Percentiles rank a stretch among this genome's conserved stretches.
phyloP scores from a whole-genome alignment of 2,797 vertebrate genomes.

The Diceros bicornis region DNA sequence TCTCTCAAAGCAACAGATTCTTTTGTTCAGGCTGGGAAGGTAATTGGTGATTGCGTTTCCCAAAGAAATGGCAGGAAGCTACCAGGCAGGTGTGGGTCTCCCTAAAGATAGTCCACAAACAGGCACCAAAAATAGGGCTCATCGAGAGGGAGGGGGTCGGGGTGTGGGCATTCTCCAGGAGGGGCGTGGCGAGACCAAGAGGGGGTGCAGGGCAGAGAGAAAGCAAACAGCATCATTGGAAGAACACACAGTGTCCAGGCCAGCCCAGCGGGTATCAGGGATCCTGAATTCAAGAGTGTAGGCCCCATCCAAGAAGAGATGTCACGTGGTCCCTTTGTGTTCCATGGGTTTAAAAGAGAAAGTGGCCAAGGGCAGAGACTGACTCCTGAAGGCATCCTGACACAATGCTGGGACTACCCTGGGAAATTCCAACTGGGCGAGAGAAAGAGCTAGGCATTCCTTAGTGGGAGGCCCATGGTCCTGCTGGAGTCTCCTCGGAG shows the following conservation, averaged over 20 bases:
- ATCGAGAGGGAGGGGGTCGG: accelerated
- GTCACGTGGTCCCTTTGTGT: neutral
- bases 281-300: neutral
- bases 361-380: neutral
- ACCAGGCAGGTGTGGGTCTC: neutral
- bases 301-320: neutral
- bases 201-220: neutral
- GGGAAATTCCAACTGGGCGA: accelerated
- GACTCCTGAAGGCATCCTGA: neutral
- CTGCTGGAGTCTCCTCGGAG: neutral
- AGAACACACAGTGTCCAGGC: accelerated
- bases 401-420: neutral
- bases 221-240: neutral
- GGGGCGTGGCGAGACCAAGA: accelerated
- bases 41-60: neutral
- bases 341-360: neutral
- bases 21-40: neutral
- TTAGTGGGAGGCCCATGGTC: neutral
- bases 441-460: no score
- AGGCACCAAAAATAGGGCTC: neutral
- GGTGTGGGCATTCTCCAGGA: neutral
- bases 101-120: no score
- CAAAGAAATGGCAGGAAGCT: neutral
- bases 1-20: neutral
- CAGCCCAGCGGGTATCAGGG: neutral